Evolutionary conservation across 2,888 invertebrate species (phyloP).

Genomic region (Protula sp.): DNA sequence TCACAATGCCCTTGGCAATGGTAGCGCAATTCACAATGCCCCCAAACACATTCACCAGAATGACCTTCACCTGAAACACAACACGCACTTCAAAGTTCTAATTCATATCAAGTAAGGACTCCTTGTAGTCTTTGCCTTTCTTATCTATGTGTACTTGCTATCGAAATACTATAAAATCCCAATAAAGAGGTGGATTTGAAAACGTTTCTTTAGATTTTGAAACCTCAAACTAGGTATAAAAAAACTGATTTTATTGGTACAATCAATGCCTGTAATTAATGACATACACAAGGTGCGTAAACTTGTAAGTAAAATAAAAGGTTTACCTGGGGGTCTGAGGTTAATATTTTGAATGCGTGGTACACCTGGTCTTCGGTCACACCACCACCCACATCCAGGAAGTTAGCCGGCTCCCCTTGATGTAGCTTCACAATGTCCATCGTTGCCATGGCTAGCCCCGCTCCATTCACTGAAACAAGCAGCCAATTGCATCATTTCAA

Average conservation of each 20-base stretch:
- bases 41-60: slow-evolving; percentile 97
- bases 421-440: slow-evolving; percentile 98
- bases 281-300: no score
- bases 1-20: slow-evolving; percentile 90
- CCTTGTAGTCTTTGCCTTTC: no score
- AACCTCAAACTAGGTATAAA: no score
- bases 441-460: slow-evolving; percentile 99
- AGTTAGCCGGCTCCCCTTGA: slow-evolving; percentile 96
- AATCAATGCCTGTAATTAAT: no score
- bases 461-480: slow-evolving; percentile 79
- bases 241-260: no score
- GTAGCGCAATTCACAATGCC: slow-evolving; percentile 98
- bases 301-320: no score
- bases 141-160: no score
- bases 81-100: no score
- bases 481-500: neutral
- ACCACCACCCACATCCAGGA: slow-evolving; percentile 93
- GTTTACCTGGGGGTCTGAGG: slow-evolving; percentile 61
- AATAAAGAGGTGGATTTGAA: no score
- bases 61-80: slow-evolving; percentile 69
- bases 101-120: no score
- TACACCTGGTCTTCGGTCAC: slow-evolving; percentile 91
- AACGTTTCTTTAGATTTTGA: no score
- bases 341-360: slow-evolving; percentile 85
- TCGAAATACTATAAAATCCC: no score